Conservation (phyloP, 2,797 vertebrate genomes). For the Octomys mimax region DNA sequence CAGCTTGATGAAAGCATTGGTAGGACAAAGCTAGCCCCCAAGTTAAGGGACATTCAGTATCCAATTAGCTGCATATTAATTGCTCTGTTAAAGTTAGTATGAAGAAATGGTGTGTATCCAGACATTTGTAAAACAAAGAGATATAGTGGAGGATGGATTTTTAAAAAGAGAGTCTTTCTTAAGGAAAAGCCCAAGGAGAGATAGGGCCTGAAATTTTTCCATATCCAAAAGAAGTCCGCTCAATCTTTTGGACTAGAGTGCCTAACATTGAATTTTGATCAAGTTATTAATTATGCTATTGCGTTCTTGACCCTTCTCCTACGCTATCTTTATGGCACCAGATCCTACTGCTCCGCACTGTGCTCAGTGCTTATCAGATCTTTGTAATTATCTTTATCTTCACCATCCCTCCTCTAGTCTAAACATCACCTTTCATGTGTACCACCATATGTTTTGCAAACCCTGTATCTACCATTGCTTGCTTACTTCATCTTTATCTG, state of each 20-base stretch:
- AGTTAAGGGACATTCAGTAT: background rate
- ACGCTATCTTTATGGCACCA: background rate
- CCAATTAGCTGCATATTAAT: background rate
- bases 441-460: background rate
- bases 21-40: background rate
- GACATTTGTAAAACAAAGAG: background rate
- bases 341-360: background rate
- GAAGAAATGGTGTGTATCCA: background rate
- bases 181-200: background rate
- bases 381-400: background rate
- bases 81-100: background rate
- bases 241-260: background rate
- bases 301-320: background rate
- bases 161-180: constrained; percentile 3
- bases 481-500: background rate
- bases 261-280: background rate
- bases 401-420: background rate
- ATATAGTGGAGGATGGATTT: background rate
- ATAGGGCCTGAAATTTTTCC: background rate
- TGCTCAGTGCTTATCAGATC: background rate
- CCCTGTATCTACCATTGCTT: background rate
- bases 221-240: background rate
- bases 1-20: background rate
- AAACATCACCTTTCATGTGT: background rate
- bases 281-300: background rate